Conservation (phyloP, 2,888 invertebrate species). For the Acleris holmiana region DNA sequence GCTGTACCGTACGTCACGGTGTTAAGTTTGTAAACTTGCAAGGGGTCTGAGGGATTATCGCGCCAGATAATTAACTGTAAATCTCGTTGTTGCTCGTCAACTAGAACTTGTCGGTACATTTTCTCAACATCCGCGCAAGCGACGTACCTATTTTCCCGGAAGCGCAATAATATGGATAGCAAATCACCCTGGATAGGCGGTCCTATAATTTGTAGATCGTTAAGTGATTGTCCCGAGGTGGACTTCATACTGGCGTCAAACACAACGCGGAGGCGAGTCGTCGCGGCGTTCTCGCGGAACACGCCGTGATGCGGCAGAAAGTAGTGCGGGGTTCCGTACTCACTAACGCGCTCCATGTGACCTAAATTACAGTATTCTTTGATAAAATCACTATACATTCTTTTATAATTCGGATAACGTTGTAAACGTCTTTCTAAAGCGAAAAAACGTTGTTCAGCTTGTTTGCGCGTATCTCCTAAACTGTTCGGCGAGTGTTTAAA, state of each 20-base stretch:
- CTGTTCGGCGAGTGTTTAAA: constrained; percentile 3
- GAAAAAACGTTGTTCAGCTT: too few relatives aligned
- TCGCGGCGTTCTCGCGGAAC: neutral
- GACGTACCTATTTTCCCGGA: neutral
- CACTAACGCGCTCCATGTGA: neutral
- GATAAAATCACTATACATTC: neutral
- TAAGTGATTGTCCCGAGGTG: neutral
- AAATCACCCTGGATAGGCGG: constrained; percentile 2
- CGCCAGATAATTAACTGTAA: constrained; percentile 2
- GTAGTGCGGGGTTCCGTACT: neutral
- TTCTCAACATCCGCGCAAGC: constrained; percentile 6
- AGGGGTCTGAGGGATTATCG: neutral
- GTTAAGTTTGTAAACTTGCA: too few relatives aligned
- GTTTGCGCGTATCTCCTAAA: too few relatives aligned
- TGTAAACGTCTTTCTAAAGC: too few relatives aligned
- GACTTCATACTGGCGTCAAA: neutral
- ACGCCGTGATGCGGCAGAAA: constrained; percentile 3
- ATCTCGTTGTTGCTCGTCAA: neutral
- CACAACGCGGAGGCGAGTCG: neutral
- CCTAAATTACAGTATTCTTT: neutral
- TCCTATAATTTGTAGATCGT: neutral
- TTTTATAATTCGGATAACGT: too few relatives aligned
- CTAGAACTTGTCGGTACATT: neutral
- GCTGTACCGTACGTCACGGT: too few relatives aligned
- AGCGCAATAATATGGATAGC: neutral